Evolutionary conservation across 2,888 invertebrate genomes (phyloP).

Genomic region (Ellobium chinense): DNA sequence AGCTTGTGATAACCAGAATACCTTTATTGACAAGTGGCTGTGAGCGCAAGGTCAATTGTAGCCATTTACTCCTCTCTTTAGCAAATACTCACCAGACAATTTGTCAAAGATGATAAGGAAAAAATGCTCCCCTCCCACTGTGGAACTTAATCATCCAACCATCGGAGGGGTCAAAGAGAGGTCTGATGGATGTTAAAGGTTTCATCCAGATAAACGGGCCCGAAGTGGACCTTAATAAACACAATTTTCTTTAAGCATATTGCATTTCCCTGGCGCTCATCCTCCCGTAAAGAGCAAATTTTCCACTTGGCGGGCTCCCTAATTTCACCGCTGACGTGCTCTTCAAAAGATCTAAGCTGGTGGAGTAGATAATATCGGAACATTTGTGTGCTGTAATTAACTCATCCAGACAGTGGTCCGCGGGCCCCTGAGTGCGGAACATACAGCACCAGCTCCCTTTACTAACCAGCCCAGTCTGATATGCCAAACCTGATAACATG

Average conservation of each 20-base stretch:
- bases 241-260: conserved; percentile 21
- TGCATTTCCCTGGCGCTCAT: conserved; percentile 5
- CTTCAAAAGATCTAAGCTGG: not conserved
- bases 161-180: not conserved
- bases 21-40: too few relatives aligned
- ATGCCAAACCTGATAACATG: not conserved
- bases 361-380: not conserved
- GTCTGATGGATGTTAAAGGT: not conserved
- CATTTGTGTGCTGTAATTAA: not conserved
- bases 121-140: not conserved
- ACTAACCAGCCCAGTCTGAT: not conserved
- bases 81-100: too few relatives aligned
- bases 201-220: not conserved
- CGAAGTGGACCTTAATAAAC: too few relatives aligned
- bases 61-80: too few relatives aligned
- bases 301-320: conserved; percentile 6
- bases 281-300: not conserved
- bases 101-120: too few relatives aligned
- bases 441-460: not conserved
- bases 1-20: too few relatives aligned
- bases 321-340: not conserved
- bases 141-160: not conserved
- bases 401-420: not conserved
- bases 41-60: too few relatives aligned
- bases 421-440: not conserved